Evolutionary conservation across 1,140 invertebrate genomes (phyloP).

Genomic region (Danaus melanippus): DNA sequence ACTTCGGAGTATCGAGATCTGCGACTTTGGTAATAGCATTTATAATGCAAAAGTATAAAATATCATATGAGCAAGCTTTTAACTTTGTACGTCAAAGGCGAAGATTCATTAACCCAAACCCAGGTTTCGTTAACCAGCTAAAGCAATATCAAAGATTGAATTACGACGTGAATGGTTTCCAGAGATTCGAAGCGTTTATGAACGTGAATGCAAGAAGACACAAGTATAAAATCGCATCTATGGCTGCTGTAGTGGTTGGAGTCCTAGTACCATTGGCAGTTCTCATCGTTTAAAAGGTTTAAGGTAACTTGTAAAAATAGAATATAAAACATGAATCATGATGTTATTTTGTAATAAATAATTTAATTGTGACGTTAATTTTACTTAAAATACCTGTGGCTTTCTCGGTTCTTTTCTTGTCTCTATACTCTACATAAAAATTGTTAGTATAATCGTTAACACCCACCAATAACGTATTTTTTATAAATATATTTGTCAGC

Average conservation of each 20-base stretch:
- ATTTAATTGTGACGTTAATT: no score
- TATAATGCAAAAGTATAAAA: slow-evolving; percentile 90
- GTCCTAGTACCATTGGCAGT: slow-evolving; percentile 51
- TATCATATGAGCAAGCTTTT: slow-evolving; percentile 93
- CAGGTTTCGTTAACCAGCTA: slow-evolving; percentile 97
- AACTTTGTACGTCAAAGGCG: slow-evolving; percentile 88
- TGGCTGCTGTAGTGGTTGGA: slow-evolving; percentile 46
- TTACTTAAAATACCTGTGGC: no score
- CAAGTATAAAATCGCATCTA: slow-evolving; percentile 55
- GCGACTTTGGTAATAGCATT: slow-evolving; percentile 96
- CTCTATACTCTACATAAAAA: no score
- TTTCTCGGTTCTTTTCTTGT: no score
- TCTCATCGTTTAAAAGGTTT: slow-evolving; percentile 34
- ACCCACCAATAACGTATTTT: slow-evolving; percentile 10
- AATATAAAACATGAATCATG: slow-evolving; percentile 19
- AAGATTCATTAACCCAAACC: slow-evolving; percentile 94
- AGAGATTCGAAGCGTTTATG: slow-evolving; percentile 50
- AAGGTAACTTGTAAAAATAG: slow-evolving; percentile 14
- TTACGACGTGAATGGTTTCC: slow-evolving; percentile 47
- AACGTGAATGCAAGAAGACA: slow-evolving; percentile 53
- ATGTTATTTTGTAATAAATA: not conserved
- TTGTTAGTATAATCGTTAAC: slow-evolving; percentile 9
- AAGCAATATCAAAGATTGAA: slow-evolving; percentile 75
- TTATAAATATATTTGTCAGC: slow-evolving; percentile 10
- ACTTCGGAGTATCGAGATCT: slow-evolving; percentile 94